These are phyloP conservation scores for Clunio marinus DNA, from an alignment of 2,888 invertebrate genomes.

Conservation along the genomic window DNA sequence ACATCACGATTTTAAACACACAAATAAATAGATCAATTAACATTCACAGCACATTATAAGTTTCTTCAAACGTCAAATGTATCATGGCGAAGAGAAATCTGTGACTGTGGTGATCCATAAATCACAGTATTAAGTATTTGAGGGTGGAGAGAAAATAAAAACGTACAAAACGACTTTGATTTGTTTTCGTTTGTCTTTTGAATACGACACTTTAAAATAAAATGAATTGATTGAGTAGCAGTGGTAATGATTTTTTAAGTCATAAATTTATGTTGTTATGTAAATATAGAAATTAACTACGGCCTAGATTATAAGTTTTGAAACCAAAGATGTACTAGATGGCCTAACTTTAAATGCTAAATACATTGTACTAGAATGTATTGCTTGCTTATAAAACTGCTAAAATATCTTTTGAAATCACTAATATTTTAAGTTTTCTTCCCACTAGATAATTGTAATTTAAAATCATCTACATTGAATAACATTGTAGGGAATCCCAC, in stretches of 20 bases:
- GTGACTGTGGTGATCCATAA: neutral
- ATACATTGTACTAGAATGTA: too few relatives aligned
- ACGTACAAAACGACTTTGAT: neutral
- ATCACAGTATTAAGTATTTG: neutral
- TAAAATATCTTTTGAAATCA: too few relatives aligned
- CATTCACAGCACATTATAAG: constrained; percentile 16
- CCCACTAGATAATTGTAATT: too few relatives aligned
- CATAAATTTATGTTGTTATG: too few relatives aligned
- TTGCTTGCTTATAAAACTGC: too few relatives aligned
- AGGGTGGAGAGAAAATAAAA: neutral
- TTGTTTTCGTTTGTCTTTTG: neutral
- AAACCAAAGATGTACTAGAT: too few relatives aligned
- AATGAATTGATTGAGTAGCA: neutral
- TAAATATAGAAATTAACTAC: too few relatives aligned
- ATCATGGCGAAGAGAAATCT: neutral
- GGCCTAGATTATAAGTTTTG: too few relatives aligned
- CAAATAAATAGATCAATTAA: constrained; percentile 34
- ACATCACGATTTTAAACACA: neutral
- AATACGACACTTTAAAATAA: neutral
- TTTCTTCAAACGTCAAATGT: neutral
- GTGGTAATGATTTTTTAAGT: neutral
- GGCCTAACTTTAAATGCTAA: too few relatives aligned
- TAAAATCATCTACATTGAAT: too few relatives aligned
- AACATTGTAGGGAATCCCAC: too few relatives aligned
- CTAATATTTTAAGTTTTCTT: too few relatives aligned